Conservation (phyloP, 1,140 invertebrate genomes). For the Cyrtorhinus lividipennis region DNA sequence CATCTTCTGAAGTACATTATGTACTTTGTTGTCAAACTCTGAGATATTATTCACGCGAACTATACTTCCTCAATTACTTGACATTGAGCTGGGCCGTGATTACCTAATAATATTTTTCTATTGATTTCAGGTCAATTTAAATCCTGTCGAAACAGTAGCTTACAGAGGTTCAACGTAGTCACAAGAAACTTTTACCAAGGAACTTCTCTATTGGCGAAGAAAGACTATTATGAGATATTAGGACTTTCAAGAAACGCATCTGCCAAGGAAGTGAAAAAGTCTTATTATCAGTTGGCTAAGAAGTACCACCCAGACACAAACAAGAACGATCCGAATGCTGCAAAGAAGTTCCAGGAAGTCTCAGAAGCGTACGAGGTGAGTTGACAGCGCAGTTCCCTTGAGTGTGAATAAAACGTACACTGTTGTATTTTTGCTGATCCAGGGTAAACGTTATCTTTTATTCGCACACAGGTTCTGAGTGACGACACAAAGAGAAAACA, state of each 20-base stretch:
- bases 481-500: conserved; percentile 84
- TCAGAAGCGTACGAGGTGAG: conserved; percentile 99
- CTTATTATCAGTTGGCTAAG: conserved; percentile 95
- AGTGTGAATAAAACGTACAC: no score
- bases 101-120: not conserved
- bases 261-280: conserved; percentile 93
- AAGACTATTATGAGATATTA: conserved; percentile 88
- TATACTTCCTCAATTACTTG: not conserved
- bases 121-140: not conserved
- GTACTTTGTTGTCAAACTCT: no score
- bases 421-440: no score
- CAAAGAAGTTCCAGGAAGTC: conserved; percentile 93
- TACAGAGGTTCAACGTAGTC: not conserved
- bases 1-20: no score
- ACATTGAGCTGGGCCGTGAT: not conserved
- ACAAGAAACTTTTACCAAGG: conserved; percentile 37
- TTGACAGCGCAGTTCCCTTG: no score
- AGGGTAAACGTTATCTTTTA: no score
- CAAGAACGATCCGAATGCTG: conserved; percentile 79
- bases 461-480: conserved; percentile 74
- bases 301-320: conserved; percentile 99
- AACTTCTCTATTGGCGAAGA: conserved; percentile 34
- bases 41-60: not conserved
- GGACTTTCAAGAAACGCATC: conserved; percentile 82
- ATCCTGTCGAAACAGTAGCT: not conserved